Evolutionary conservation across 2,797 vertebrate genomes (phyloP), one percentile per base, ranked within the genome.

Genomic region (Lepilemur ruficaudatus): DNA sequence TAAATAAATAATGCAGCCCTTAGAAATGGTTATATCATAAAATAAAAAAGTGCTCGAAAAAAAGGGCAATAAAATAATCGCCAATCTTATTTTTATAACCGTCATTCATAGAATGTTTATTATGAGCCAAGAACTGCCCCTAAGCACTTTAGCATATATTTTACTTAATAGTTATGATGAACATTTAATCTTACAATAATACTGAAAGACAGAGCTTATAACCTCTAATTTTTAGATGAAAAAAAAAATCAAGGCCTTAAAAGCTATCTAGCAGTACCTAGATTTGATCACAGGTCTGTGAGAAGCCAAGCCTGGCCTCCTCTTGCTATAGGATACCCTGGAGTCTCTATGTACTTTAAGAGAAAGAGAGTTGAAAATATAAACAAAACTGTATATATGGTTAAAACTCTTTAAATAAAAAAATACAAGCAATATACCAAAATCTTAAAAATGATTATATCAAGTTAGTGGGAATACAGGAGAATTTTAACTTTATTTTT

Each of bases 81-180:
- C 23, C 48, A 35, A 78, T 52, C 59, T 93, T 92, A 93, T 63
- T 84, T 87, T 96, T 96, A 94, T 75, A 92, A 92, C 25, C 25
- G 80, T 65, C 28, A 93, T 94, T 96, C 90, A 91, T 52, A 30
- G n/a, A 52, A 93, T 28, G 18, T 23, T 95, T 79, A 84, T 15
- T 25, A 25, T 43, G 22, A 63, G n/a, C 35, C 57, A 89, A 94
- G 57, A 88, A 87, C 14, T 82, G 38, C 59, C 61, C 35, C 35
- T 89, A 41, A 65, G 59, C 46, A 91, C 12, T 32, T 92, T 18
- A 94, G 73, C 28, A 93, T 69, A 65, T 15, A 79, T 43, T 89
- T 65, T 59, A 80, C 65, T 85, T 84, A 90, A 57, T 75, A 96
- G 67, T 83, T 82, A 67, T 41, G 67, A 63, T 72, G 83, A 73